Evolutionary conservation across 2,888 invertebrate species (phyloP), one percentile per base, ranked within the genome.

Genomic region (Ceramica pisi): DNA sequence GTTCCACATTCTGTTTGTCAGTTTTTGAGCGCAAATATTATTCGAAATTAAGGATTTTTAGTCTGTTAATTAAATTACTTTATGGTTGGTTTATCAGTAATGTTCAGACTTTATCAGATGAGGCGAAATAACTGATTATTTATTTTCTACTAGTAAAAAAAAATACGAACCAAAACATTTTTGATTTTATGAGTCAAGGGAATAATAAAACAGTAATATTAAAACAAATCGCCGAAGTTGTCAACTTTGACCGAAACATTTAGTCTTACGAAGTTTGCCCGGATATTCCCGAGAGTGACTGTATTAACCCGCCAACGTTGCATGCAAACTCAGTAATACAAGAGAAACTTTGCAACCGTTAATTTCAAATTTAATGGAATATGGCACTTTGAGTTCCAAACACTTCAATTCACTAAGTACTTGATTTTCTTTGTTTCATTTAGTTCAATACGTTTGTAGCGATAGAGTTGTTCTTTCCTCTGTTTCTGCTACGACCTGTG

Each of bases 301-400:
- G 21, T 44, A 67, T 68, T 62, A 38, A 78, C 50, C 56, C 59
- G 53, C 50, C 57, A 57, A 48, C 62, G 67, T 48, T 78, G 73
- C 84, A 82, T 64, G 66, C 60, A 64, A 71, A 81, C 69, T 70
- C 53, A 71, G 71, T 74, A 68, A 81, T 48, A 72, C 65, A 71
- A 9, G 38, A 67, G 57, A 53, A 81, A 84, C 71, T 84, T 80
- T 71, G 59, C 12, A 59, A 59, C 70, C 66, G 56, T 69, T 72
- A 57, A 72, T 68, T 67, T 57, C 26, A 69, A 64, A 75, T 78
- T 78, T 68, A 68, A 75, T 75, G 65, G 62, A 57, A 64, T 53
- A 71, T 35, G 46, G 38, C 59, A 67, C 69, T 81, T 75, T 82
- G 63, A 73, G 67, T 59, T 66, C 55, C 63, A 75, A 75, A 67